phyloP scores from a whole-genome alignment of 2,888 invertebrate genomes.

The Eilema griseolum region DNA sequence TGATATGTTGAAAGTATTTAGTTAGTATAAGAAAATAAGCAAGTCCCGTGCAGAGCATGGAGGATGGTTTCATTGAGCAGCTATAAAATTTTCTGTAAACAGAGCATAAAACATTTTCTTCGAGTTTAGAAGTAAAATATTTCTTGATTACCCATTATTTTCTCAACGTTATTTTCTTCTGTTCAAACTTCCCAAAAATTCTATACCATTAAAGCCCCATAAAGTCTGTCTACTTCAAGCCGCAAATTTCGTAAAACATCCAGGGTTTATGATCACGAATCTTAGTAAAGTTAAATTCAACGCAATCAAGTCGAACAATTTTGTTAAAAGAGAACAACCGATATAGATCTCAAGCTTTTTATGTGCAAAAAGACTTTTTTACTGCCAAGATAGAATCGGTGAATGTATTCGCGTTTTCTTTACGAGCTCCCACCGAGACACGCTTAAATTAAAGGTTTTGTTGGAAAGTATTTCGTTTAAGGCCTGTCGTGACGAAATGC shows the following conservation, averaged over 20 bases:
- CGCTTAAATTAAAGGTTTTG: slow-evolving; percentile 54
- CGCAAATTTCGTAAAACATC: slow-evolving; percentile 44
- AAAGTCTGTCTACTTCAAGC: slow-evolving; percentile 37
- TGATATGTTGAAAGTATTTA: not conserved
- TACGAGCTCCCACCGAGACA: slow-evolving; percentile 52
- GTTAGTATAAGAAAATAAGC: not conserved
- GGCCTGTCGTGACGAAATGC: slow-evolving; percentile 48
- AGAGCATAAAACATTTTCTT: slow-evolving; percentile 5
- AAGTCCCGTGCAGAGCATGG: not conserved
- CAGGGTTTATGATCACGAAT: slow-evolving; percentile 35
- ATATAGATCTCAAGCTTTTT: slow-evolving; percentile 56
- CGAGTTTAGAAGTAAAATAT: slow-evolving; percentile 20
- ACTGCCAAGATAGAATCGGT: slow-evolving; percentile 58
- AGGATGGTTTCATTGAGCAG: not conserved
- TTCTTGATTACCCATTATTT: slow-evolving; percentile 37
- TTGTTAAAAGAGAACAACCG: slow-evolving; percentile 54
- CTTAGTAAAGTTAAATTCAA: slow-evolving; percentile 47
- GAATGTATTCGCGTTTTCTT: slow-evolving; percentile 59
- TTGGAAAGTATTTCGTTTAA: slow-evolving; percentile 42
- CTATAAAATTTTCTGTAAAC: slow-evolving; percentile 3
- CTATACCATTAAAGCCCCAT: slow-evolving; percentile 42
- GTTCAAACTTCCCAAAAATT: slow-evolving; percentile 31
- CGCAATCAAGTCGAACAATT: slow-evolving; percentile 53
- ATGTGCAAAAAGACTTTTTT: slow-evolving; percentile 55
- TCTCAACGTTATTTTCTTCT: slow-evolving; percentile 24